phyloP scores from a whole-genome alignment of 2,888 invertebrate genomes.

The Lepidochrysops patricia region DNA sequence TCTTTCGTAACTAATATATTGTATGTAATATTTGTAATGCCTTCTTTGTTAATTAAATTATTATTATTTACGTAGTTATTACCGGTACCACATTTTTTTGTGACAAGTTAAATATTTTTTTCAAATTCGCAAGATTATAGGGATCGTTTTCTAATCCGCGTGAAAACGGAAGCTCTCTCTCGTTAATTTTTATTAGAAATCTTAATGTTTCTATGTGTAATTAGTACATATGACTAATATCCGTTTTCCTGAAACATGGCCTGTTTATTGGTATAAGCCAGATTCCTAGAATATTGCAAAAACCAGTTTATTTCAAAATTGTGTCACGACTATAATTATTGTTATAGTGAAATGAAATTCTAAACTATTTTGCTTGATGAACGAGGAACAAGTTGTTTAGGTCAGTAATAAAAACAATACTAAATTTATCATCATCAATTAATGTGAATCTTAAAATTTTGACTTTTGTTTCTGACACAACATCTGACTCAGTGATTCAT shows the following conservation, averaged over 20 bases:
- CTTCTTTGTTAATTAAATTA: too few relatives aligned
- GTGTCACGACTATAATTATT: not conserved
- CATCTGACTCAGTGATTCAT: not conserved
- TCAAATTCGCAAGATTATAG: not conserved
- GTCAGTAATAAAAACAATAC: too few relatives aligned
- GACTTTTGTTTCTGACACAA: not conserved
- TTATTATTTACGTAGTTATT: too few relatives aligned
- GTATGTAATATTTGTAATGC: too few relatives aligned
- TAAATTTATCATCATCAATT: too few relatives aligned
- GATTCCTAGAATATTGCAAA: not conserved
- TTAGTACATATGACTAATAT: slow-evolving; percentile 24
- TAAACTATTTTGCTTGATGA: too few relatives aligned
- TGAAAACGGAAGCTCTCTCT: not conserved
- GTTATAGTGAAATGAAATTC: too few relatives aligned
- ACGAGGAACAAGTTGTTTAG: too few relatives aligned
- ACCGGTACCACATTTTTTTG: too few relatives aligned
- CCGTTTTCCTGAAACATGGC: slow-evolving; percentile 23
- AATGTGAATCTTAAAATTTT: not conserved
- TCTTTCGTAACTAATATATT: too few relatives aligned
- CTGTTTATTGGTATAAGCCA: slow-evolving; percentile 12
- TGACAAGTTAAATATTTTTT: too few relatives aligned
- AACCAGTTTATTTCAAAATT: not conserved
- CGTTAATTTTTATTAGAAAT: slow-evolving; percentile 1
- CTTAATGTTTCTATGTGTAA: slow-evolving; percentile 6
- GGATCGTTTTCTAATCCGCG: not conserved